Evolutionary conservation across 2,888 invertebrate genomes (phyloP), one percentile per base, ranked within the genome.

Genomic region (Apotomis betuletana): DNA sequence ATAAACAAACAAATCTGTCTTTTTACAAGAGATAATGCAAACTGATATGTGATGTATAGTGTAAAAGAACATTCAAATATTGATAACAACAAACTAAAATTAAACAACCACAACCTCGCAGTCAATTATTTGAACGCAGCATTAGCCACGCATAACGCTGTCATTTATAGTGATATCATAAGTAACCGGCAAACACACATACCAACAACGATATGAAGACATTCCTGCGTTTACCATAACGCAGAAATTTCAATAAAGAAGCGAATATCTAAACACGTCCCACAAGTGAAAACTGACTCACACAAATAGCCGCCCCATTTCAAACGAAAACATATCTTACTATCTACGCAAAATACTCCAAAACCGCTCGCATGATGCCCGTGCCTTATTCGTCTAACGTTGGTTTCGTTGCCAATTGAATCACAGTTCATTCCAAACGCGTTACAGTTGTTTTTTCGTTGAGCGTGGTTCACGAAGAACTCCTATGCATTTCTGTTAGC

Each of bases 401-500:
- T 12, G 9, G 9, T 44, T 15, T 44, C 3, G 6, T 27, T 3
- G 8, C 8, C 58, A 70, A 60, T 10, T 54, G 27, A 83, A 75
- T 74, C 72, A 69, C 61, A 74, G 61, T 77, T 72, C 58, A 80
- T 78, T 8, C 0, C 0, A 0, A 4, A 36, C 51, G 3, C 4
- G 3, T 12, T 81, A 52, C 64, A 64, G 10, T 41, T 60, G 5
- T 8, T 6, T 41, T 62, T 81, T 27, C 68, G 61, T 58, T 73
- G 68, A n/a, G 36, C 58, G 41, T n/a, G 63, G 67, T 49, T 59
- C 41, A 57, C 41, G 73, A 75, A 70, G 74, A 77, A 75, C 85
- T 85, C 81, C 79, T 77, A 77, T 75, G 76, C 76, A 76, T 81
- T 85, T 85, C 85, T 92, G 87, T 74, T 76, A 79, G 81, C 91